Base-by-base conservation (phyloP, 2,797 vertebrate species). In the Enteromius trimaculatus region DNA sequence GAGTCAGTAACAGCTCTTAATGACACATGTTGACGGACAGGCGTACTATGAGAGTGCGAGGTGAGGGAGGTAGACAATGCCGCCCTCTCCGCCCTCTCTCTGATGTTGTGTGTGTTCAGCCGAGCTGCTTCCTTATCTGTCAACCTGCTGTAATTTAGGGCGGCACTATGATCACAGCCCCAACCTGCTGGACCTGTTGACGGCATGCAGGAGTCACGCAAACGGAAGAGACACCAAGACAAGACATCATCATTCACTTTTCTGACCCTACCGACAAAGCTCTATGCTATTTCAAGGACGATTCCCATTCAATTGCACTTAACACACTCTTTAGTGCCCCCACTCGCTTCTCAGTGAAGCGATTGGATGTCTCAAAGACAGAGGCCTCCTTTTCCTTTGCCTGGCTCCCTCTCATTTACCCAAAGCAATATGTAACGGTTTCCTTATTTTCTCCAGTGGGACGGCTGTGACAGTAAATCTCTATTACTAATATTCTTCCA, bases 401-500 rank as follows among this genome's bases (percentile, higher is more conserved):
- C 94, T 95, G 93, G 95, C 94, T 95, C 94, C 93, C 94, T 93
- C 94, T 96, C 95, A 96, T 96, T 97, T 96, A 96, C 95, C 94
- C 93, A 95, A 96, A 87, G 93, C 95, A 96, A 96, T 97, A 96
- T 96, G 95, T 95, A 96, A 95, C 94, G 93, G 94, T 95, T 96
- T 95, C 95, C 94, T 95, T 95, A 96, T 96, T 95, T 95, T 95
- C 95, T 96, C 95, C 95, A 94, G 92, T 95, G 96, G 95, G 95
- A 92, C 92, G 92, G 95, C 94, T 92, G 93, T 94, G 94, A 96
- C 95, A 96, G 95, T 96, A 96, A 96, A 96, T 96, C 95, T 96
- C 96, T 96, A 96, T 96, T 95, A 96, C 95, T 83, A 95, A 95
- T 96, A 96, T 96, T 96, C 95, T 94, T 96, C 95, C 95, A 96